These are phyloP conservation scores for Sebastes goodei DNA, from an alignment of 2,797 vertebrate genomes.

Conservation along the genomic window DNA sequence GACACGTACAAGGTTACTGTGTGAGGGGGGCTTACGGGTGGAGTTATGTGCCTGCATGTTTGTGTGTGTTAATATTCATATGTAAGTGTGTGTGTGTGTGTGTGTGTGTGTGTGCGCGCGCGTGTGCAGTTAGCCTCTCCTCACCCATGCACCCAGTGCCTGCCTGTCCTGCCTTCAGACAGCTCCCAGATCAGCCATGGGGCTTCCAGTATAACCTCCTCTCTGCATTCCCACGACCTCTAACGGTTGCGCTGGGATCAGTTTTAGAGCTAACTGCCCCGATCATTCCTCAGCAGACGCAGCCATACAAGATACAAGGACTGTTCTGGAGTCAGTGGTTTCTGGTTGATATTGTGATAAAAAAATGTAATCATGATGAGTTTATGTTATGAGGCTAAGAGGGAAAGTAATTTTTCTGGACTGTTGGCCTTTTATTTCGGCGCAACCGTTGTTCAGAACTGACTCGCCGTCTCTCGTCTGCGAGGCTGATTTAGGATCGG, in stretches of 20 bases:
- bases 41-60: constrained; percentile 68
- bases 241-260: constrained; percentile 58
- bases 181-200: constrained; percentile 74
- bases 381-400: not conserved
- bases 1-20: constrained; percentile 57
- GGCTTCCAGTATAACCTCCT: constrained; percentile 71
- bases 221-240: constrained; percentile 59
- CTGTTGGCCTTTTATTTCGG: constrained; percentile 19
- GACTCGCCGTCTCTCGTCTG: constrained; percentile 13
- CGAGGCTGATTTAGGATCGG: constrained; percentile 49
- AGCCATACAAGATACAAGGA: constrained; percentile 66
- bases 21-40: constrained; percentile 71
- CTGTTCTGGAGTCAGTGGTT: constrained; percentile 60
- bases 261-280: constrained; percentile 68
- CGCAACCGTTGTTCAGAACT: constrained; percentile 1
- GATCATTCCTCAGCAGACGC: constrained; percentile 58
- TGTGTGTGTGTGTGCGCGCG: constrained; percentile 43
- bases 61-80: constrained; percentile 51
- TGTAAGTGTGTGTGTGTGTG: constrained; percentile 35
- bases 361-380: not conserved
- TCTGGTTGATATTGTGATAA: constrained; percentile 4
- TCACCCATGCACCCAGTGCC: constrained; percentile 82
- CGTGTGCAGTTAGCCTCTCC: constrained; percentile 68
- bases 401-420: not conserved
- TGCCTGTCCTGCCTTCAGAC: constrained; percentile 83